Base-by-base conservation (phyloP, 2,888 invertebrate genomes). In the Tetheella fluctuosa region DNA sequence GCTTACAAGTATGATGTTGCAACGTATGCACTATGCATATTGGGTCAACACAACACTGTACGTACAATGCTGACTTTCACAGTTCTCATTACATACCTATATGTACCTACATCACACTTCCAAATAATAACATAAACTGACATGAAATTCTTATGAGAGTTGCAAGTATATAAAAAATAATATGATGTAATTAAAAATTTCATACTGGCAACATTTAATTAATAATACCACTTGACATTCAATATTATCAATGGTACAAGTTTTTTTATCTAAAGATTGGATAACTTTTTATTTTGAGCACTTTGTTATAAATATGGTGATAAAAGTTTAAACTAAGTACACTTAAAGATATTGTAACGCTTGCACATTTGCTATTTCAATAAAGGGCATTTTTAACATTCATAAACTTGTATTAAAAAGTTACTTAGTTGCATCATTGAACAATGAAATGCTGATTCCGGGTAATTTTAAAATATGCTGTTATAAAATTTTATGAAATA, bases 41-140 rank as follows among this genome's bases (percentile, higher is more conserved):
- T 79, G 77, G 83, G 85, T 84, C 84, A 82, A 68, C 64, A 63
- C 70, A n/a, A n/a, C n/a, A n/a, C n/a, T n/a, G n/a, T n/a, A n/a
- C 73, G 64, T 81, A 73, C 83, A 80, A 75, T 86, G 80, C 80
- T 81, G 77, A 87, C 84, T 86, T 84, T 85, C 85, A 84, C 83
- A 81, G 79, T 79, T 70, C 68, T 63, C 69, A 56, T 52, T 30
- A 52, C 28, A 59, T 52, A n/a, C 59, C 69, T 25, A 8, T 30
- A 30, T 8, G 7, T 30, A 73, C 64, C 48, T 55, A 58, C 59
- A 61, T 61, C 62, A 66, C 58, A 62, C 55, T 58, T 58, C 20
- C 20, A 28, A 52, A 42, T 20, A 54, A 30, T 23, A 39, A 37
- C 52, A 59, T 58, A 53, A 42, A 57, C 48, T 17, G 23, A 52